Evolutionary conservation across 1,140 invertebrate species (phyloP).

Genomic region (Cydia splendana): DNA sequence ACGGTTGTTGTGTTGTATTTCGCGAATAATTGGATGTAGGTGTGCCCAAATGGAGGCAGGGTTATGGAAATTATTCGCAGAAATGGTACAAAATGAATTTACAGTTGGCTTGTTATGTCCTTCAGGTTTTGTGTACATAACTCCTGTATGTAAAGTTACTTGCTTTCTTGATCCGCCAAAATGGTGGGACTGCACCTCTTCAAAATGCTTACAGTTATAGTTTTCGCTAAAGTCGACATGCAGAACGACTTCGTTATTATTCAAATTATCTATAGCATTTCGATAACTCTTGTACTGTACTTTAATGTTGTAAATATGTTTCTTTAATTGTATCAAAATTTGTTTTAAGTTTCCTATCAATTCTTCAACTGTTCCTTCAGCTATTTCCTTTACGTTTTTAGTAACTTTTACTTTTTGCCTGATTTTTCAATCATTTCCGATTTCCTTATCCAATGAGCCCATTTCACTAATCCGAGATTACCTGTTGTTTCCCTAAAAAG

Average conservation of each 20-base stretch:
- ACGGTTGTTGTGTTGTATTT: not conserved
- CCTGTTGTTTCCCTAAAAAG: not conserved
- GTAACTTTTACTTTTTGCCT: slow-evolving; percentile 24
- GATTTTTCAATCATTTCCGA: slow-evolving; percentile 20
- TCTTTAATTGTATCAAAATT: slow-evolving; percentile 15
- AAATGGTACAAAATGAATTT: not conserved
- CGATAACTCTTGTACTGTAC: slow-evolving; percentile 4
- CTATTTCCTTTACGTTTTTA: slow-evolving; percentile 12
- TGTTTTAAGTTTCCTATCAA: not conserved
- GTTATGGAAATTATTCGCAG: not conserved
- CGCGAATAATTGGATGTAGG: slow-evolving; percentile 22
- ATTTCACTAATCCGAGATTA: slow-evolving; percentile 21
- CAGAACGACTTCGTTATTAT: slow-evolving; percentile 13
- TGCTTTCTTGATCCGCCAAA: slow-evolving; percentile 29
- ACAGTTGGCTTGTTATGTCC: slow-evolving; percentile 1
- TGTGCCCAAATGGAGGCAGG: slow-evolving; percentile 30
- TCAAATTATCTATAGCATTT: slow-evolving; percentile 6
- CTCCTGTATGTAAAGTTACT: slow-evolving; percentile 26
- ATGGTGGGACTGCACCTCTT: slow-evolving; percentile 26
- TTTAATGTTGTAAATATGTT: slow-evolving; percentile 24
- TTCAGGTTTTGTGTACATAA: not conserved
- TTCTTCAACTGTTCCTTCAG: slow-evolving; percentile 20
- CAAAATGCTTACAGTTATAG: slow-evolving; percentile 21
- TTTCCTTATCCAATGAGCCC: slow-evolving; percentile 4
- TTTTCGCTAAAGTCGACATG: slow-evolving; percentile 8